A percentile compares a stretch with the other conserved stretches of the same genome.
Conservation (phyloP, 1,140 invertebrate species). For the silkworm (Bombyx mori) region ASM3026992v2 NC_085124.1:10092501-10093000, state of each 20-base stretch:
- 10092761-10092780: constrained; percentile 21
- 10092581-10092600: constrained; percentile 2
- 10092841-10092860: neutral
- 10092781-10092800: neutral
- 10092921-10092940: constrained; percentile 40
- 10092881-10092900: neutral
- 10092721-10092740: constrained; percentile 62
- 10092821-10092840: neutral
- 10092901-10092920: constrained; percentile 36
- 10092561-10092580: neutral
- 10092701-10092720: constrained; percentile 45
- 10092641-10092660: constrained; percentile 24
- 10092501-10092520: too few relatives aligned
- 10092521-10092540: too few relatives aligned
- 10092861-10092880: neutral
- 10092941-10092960: constrained; percentile 38
- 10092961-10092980: constrained; percentile 44
- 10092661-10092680: constrained; percentile 30
- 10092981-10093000: constrained; percentile 57
- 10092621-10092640: constrained; percentile 7
- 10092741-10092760: constrained; percentile 39
- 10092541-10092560: too few relatives aligned
- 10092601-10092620: constrained; percentile 11
- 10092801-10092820: neutral
- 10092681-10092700: constrained; percentile 33